Conservation (phyloP, 2,113 vertebrate species). For the Casuarius casuarius region DNA sequence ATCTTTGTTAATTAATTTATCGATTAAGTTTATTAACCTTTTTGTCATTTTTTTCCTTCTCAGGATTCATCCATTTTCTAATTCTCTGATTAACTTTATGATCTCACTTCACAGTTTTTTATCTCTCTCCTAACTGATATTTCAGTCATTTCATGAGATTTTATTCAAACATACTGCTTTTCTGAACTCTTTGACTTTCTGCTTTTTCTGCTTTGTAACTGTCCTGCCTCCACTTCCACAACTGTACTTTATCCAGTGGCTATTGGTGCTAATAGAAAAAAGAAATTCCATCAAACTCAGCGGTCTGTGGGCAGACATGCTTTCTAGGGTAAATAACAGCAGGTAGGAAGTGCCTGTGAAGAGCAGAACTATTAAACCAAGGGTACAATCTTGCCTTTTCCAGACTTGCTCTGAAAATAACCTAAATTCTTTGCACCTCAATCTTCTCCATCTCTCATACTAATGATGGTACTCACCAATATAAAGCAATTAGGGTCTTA, state of each 20-base stretch:
- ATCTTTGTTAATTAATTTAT: background rate
- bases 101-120: background rate
- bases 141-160: constrained; percentile 9
- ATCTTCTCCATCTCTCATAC: background rate
- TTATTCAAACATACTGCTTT: constrained; percentile 31
- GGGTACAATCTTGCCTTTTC: background rate
- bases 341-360: background rate
- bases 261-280: background rate
- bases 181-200: constrained; percentile 3
- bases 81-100: background rate
- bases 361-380: background rate
- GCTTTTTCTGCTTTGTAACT: constrained; percentile 3
- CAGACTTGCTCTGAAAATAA: background rate
- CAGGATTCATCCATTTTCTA: background rate
- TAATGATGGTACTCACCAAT: background rate
- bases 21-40: background rate
- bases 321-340: background rate
- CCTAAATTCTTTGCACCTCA: background rate
- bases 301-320: background rate
- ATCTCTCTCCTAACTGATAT: background rate
- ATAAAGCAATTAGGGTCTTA: background rate
- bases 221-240: background rate
- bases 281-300: background rate
- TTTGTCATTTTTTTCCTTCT: background rate
- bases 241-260: background rate